A percentile compares a stretch with the other conserved stretches of the same genome.
Evolutionary conservation across 2,113 vertebrate species (phyloP).

Genomic region (Equus quagga): DNA sequence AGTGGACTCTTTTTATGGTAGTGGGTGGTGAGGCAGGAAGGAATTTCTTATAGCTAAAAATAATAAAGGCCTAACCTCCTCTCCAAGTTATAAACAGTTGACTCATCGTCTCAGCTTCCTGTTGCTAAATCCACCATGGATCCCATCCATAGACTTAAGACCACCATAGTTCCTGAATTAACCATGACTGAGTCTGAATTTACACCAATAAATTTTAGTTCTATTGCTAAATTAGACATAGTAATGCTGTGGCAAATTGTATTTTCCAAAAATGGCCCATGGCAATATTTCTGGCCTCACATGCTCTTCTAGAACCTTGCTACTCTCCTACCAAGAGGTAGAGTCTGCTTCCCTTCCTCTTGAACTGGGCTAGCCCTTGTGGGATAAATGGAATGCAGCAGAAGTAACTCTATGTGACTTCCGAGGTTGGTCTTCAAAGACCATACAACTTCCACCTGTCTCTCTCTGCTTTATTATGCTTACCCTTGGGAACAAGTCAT

Average conservation of each 20-base stretch:
- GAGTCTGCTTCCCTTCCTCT: background rate
- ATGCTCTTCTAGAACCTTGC: background rate
- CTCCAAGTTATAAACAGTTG: background rate
- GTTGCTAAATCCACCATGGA: background rate
- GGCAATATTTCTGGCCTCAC: background rate
- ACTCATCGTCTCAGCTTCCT: background rate
- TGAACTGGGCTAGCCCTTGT: background rate
- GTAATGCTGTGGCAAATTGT: background rate
- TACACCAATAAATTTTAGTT: background rate
- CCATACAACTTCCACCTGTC: background rate
- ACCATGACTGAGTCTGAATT: background rate
- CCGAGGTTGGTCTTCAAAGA: background rate
- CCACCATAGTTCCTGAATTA: background rate
- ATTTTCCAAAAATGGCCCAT: background rate
- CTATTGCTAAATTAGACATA: background rate
- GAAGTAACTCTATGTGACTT: background rate
- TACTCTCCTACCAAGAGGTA: background rate
- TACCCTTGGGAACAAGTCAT: background rate
- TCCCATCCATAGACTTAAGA: background rate
- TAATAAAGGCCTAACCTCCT: background rate
- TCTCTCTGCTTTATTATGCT: background rate
- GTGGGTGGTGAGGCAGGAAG: background rate
- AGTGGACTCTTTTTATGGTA: background rate
- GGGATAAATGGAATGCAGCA: background rate
- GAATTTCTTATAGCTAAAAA: background rate